phyloP scores from a whole-genome alignment of 2,113 vertebrate species.

The Cairina moschata region DNA sequence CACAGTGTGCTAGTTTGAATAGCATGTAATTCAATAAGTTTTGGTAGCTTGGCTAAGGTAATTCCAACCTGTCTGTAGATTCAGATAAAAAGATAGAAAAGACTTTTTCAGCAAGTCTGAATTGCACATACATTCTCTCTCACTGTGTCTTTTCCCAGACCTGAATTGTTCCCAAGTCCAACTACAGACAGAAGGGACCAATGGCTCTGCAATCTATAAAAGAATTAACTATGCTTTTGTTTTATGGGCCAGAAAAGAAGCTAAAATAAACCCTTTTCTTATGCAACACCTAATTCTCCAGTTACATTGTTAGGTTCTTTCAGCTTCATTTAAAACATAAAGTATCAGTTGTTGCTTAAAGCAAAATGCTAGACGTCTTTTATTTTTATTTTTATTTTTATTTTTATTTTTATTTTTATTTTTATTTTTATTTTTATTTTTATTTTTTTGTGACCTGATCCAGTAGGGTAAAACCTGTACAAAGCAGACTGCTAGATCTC shows the following conservation, averaged over 20 bases:
- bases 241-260: not conserved
- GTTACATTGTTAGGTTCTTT: not conserved
- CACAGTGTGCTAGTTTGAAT: not conserved
- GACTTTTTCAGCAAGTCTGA: not conserved
- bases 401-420: not conserved
- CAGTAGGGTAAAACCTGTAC: not conserved
- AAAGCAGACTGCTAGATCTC: not conserved
- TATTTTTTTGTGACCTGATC: not conserved
- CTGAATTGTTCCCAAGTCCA: not conserved
- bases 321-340: conserved; percentile 19
- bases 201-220: not conserved
- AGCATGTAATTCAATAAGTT: not conserved
- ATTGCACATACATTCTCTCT: not conserved
- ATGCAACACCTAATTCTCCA: not conserved
- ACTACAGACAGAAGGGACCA: not conserved
- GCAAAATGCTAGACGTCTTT: not conserved
- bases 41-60: not conserved
- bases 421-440: not conserved
- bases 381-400: not conserved
- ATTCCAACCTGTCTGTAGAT: not conserved
- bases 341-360: not conserved
- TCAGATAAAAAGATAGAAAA: not conserved
- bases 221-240: not conserved
- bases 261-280: not conserved
- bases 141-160: not conserved